Base-by-base conservation (phyloP, 2,113 vertebrate species). In the Oriolus oriolus region DNA sequence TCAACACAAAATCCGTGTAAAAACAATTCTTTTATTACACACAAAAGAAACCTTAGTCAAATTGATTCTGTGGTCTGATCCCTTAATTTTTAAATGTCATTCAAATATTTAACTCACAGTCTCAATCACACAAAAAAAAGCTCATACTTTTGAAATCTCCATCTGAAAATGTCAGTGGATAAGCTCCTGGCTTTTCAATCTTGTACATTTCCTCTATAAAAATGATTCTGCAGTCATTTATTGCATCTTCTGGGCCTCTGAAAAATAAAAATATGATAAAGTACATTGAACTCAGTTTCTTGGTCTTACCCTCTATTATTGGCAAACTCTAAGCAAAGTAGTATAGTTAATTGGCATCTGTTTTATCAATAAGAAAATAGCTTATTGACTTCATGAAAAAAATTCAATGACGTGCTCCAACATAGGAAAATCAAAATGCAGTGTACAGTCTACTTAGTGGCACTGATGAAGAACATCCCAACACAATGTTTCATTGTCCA, bases 191-290 rank as follows among this genome's bases (percentile, higher is more conserved):
- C 87, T 98, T 98, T 97, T 99, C 99, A 82, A 99, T 97, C 96
- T 98, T 98, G 98, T 99, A 99, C 94, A 99, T 98, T 98, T 99
- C 99, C 89, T 99, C 98, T 95, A 98, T 94, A 94, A 99, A 99
- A 66, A 98, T 93, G 92, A 99, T 97, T 91, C 98, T 99, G 96
- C 99, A 99, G 88, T 99, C 99, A 87, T 97, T 98, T 76, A 99
- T 98, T 71, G 98, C 96, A 95, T 99, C 98, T 95, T 98, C 98
- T 30, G 99, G 98, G 73, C 98, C 98, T 87, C 99, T 99, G 97
- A 85, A 94, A 82, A 37, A 88, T n/a, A n/a, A 89, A 95, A 70
- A 52, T 39, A 37, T 50, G 13, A 50, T 70, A 39, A 69, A 50
- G 26, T 71, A 64, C 57, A 74, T 88, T 76, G 59, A 86, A 85